These are phyloP conservation scores for Acanthosepion lycidas DNA, from an alignment of 2,888 invertebrate species.

Conservation along the genomic window DNA sequence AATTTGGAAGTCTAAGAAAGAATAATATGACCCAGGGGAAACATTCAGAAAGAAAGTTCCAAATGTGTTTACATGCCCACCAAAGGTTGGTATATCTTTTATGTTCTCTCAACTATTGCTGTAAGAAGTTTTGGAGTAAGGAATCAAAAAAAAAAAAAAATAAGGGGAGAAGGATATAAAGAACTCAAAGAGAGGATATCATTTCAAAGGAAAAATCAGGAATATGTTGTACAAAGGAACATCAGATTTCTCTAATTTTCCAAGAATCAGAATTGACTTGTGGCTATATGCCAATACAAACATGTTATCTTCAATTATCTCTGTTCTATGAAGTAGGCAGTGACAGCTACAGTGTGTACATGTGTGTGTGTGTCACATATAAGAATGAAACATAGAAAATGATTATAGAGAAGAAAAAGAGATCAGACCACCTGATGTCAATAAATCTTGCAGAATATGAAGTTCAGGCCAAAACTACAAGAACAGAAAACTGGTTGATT, in stretches of 20 bases:
- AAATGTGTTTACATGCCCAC: not conserved
- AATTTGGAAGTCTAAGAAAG: not conserved
- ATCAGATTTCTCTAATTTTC: not conserved
- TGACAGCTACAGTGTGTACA: not conserved
- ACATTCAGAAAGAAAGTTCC: not conserved
- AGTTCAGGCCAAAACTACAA: too few relatives aligned
- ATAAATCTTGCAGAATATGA: too few relatives aligned
- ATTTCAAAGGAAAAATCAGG: conserved; percentile 21
- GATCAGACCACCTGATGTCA: too few relatives aligned
- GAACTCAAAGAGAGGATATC: not conserved
- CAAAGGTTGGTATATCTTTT: not conserved
- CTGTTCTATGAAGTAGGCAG: not conserved
- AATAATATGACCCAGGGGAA: not conserved
- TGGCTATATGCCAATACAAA: not conserved
- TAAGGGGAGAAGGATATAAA: not conserved
- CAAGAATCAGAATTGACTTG: not conserved
- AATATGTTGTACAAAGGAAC: not conserved
- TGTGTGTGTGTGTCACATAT: not conserved
- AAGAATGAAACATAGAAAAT: not conserved
- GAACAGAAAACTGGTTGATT: too few relatives aligned
- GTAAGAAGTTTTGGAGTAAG: not conserved
- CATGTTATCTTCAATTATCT: not conserved
- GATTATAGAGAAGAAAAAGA: too few relatives aligned
- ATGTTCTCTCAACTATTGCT: not conserved
- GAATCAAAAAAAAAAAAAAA: not conserved